Conservation (phyloP, 2,113 vertebrate genomes). For the Lates calcarifer region DNA sequence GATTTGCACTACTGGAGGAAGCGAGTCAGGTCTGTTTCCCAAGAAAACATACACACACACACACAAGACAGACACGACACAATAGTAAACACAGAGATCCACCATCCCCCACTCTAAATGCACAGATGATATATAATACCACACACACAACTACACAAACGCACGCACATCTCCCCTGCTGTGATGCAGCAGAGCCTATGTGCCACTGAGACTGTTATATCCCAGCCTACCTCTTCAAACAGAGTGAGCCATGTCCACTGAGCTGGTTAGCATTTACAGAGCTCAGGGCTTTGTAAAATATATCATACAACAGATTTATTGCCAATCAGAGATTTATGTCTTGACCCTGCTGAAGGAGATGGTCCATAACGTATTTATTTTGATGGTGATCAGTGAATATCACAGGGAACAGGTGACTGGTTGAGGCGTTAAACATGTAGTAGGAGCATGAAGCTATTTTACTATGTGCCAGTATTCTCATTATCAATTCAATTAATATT, state of each 20-base stretch:
- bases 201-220: conserved; percentile 15
- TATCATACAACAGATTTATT: conserved; percentile 26
- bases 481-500: background rate
- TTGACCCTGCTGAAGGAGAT: background rate
- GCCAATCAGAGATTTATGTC: conserved; percentile 21
- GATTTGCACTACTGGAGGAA: conserved; percentile 66
- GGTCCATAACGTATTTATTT: conserved; percentile 1
- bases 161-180: background rate
- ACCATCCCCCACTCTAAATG: conserved; percentile 16
- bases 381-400: conserved; percentile 18
- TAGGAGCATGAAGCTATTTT: background rate
- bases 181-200: conserved; percentile 38
- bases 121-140: conserved; percentile 10
- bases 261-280: conserved; percentile 32
- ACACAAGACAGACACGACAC: conserved; percentile 22
- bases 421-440: background rate
- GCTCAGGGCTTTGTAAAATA: conserved; percentile 27
- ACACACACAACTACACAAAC: background rate
- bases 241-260: background rate
- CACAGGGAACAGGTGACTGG: background rate
- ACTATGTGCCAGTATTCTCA: background rate
- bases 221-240: conserved; percentile 6
- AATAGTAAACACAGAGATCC: conserved; percentile 1
- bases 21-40: conserved; percentile 50
- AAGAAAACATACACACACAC: conserved; percentile 28